A percentile compares a stretch with the other conserved stretches of the same genome.
Evolutionary conservation across 1,140 invertebrate species (phyloP).

Genomic region (Euwallacea fornicatus): DNA sequence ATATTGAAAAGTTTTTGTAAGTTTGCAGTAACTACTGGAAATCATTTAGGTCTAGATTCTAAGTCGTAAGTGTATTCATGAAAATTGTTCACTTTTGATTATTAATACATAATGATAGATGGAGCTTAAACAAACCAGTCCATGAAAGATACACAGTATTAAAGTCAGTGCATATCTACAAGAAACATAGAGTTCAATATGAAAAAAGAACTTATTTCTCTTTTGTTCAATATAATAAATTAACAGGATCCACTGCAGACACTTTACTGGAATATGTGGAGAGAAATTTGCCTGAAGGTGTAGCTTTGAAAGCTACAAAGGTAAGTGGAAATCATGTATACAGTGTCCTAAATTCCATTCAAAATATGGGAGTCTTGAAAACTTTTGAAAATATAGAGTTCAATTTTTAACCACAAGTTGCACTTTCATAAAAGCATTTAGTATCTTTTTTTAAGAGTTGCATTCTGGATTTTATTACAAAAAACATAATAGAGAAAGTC

Average conservation of each 20-base stretch:
- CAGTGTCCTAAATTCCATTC: not conserved
- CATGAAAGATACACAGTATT: slow-evolving; percentile 79
- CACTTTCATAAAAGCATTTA: not conserved
- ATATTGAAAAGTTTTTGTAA: slow-evolving; percentile 86
- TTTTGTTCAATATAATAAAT: slow-evolving; percentile 76
- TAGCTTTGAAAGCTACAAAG: slow-evolving; percentile 92
- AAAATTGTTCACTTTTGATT: slow-evolving; percentile 23
- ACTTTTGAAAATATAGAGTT: not conserved
- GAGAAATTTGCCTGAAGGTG: slow-evolving; percentile 95
- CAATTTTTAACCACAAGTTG: not conserved
- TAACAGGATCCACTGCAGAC: slow-evolving; percentile 94
- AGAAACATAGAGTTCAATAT: slow-evolving; percentile 95
- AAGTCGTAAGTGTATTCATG: slow-evolving; percentile 64
- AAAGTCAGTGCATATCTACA: slow-evolving; percentile 88
- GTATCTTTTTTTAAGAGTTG: not conserved
- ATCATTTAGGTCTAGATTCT: slow-evolving; percentile 75
- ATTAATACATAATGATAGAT: slow-evolving; percentile 57
- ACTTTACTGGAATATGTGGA: slow-evolving; percentile 97
- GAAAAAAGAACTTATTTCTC: slow-evolving; percentile 92
- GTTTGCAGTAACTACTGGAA: slow-evolving; percentile 79
- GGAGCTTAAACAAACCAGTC: slow-evolving; percentile 68
- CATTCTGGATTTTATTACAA: not conserved
- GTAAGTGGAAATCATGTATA: slow-evolving; percentile 51
- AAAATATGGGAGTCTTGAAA: not conserved
- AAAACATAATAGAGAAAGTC: not conserved